Conservation (phyloP, 1,140 invertebrate genomes). For the Heliconius himera region DNA sequence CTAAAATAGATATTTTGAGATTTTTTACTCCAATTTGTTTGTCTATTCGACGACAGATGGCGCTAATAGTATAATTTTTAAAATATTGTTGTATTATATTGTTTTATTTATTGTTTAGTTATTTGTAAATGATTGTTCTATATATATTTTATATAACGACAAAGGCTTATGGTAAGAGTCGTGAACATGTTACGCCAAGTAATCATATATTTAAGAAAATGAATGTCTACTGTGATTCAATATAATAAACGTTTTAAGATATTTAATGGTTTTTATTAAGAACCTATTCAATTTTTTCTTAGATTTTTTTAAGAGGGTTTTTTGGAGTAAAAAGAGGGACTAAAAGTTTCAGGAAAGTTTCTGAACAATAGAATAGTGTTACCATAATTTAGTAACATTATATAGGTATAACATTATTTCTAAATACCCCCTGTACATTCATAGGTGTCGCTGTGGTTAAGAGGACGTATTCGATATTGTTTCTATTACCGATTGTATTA, state of each 20-base stretch:
- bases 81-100: background rate
- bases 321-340: too few species aligned
- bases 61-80: background rate
- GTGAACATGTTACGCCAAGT: conserved; percentile 8
- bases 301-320: too few species aligned
- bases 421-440: too few species aligned
- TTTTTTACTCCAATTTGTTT: background rate
- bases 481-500: too few species aligned
- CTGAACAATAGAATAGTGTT: too few species aligned
- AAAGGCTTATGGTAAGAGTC: background rate
- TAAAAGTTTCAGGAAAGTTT: too few species aligned
- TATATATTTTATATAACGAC: background rate
- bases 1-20: background rate
- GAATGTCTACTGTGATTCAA: conserved; percentile 37
- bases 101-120: background rate
- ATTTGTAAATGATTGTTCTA: background rate
- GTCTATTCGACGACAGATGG: background rate
- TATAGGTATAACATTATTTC: too few species aligned
- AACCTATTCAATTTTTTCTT: background rate
- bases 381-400: too few species aligned
- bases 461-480: too few species aligned
- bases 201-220: conserved; percentile 18
- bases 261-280: background rate
- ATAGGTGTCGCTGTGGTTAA: too few species aligned
- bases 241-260: conserved; percentile 42